Evolutionary conservation across 2,888 invertebrate species (phyloP).

Genomic region (Candidula unifasciata): DNA sequence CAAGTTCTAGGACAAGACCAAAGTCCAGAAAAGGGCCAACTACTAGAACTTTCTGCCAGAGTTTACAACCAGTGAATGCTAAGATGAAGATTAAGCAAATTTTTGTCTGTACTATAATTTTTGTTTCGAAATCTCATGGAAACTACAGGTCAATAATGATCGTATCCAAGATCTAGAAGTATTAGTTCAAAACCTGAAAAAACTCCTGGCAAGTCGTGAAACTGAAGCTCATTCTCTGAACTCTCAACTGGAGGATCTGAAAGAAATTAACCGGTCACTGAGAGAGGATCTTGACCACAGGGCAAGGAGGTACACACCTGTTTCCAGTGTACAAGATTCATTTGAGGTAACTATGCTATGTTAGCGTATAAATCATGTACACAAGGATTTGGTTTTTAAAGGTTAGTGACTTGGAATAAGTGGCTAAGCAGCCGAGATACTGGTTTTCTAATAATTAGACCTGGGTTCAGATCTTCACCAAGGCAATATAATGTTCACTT

Average conservation of each 20-base stretch:
- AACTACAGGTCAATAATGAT: constrained; percentile 45
- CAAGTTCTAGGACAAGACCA: too few species aligned
- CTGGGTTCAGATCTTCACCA: background rate
- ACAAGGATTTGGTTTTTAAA: too few species aligned
- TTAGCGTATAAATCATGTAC: too few species aligned
- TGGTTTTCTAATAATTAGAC: too few species aligned
- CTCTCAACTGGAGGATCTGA: constrained; percentile 60
- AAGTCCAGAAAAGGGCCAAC: too few species aligned
- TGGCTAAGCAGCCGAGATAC: too few species aligned
- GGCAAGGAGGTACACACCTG: constrained; percentile 41
- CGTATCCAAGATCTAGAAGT: constrained; percentile 64
- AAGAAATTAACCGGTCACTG: constrained; percentile 63
- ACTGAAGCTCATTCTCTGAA: constrained; percentile 64
- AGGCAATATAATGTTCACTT: background rate
- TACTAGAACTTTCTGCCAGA: too few species aligned
- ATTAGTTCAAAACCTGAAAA: constrained; percentile 63
- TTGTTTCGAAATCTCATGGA: background rate
- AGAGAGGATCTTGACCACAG: constrained; percentile 63
- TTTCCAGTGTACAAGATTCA: constrained; percentile 38
- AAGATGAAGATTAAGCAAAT: too few species aligned
- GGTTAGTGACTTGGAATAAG: too few species aligned
- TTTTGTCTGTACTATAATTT: constrained; percentile 2
- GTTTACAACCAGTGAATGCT: too few species aligned
- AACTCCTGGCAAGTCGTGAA: constrained; percentile 62
- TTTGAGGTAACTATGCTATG: constrained; percentile 33